phyloP scores from a whole-genome alignment of 1,140 invertebrate species.

The Drosophila seguyi region DNA sequence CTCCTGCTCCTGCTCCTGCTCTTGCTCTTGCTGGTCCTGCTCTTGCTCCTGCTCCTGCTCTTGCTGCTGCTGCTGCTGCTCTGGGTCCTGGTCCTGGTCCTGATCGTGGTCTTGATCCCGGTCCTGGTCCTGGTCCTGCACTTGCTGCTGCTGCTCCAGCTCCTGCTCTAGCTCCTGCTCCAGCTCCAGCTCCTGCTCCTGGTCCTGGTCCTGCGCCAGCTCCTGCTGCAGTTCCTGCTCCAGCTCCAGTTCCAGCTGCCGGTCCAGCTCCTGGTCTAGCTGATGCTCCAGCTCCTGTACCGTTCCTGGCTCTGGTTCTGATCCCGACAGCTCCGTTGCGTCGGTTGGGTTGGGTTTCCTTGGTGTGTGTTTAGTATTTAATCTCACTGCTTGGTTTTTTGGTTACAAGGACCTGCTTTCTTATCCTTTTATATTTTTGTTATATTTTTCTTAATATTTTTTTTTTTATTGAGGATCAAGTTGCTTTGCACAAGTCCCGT shows the following conservation, averaged over 20 bases:
- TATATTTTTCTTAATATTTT: slow-evolving; percentile 26
- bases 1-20: background rate
- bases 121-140: slow-evolving; percentile 11
- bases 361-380: slow-evolving; percentile 66
- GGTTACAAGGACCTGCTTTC: slow-evolving; percentile 46
- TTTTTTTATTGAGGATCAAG: slow-evolving; percentile 41
- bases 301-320: slow-evolving; percentile 7
- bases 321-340: slow-evolving; percentile 14
- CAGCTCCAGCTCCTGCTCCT: slow-evolving; percentile 1
- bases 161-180: background rate
- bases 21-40: background rate
- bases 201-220: slow-evolving; percentile 7
- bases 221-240: slow-evolving; percentile 17
- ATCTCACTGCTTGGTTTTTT: slow-evolving; percentile 82
- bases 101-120: background rate
- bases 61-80: background rate
- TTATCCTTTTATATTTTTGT: slow-evolving; percentile 36
- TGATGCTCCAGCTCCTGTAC: slow-evolving; percentile 11
- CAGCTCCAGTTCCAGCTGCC: slow-evolving; percentile 18
- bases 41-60: too few relatives aligned
- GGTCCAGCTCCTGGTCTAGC: slow-evolving; percentile 14
- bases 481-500: slow-evolving; percentile 83
- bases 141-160: background rate
- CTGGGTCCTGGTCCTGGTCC: background rate
- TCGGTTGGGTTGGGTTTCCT: slow-evolving; percentile 17